Evolutionary conservation across 2,888 invertebrate genomes (phyloP).

Genomic region (Ormyrus pomaceus): DNA sequence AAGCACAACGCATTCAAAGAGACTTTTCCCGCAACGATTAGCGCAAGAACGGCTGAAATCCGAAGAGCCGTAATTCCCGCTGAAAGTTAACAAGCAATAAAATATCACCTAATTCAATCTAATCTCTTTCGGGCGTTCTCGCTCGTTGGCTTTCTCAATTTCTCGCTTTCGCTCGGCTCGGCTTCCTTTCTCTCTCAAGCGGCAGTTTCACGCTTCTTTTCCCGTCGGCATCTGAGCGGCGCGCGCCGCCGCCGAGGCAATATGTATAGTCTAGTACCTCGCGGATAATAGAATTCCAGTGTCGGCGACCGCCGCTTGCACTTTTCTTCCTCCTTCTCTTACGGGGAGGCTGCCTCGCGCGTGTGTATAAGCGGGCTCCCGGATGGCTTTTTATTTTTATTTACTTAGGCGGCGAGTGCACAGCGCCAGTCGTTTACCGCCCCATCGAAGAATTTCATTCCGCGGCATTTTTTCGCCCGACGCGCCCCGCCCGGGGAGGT

Average conservation of each 20-base stretch:
- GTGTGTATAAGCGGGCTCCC: neutral
- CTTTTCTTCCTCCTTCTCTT: neutral
- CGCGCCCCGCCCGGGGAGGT: slow-evolving; percentile 7
- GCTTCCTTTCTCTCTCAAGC: neutral
- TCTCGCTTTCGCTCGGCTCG: neutral
- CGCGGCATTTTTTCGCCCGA: slow-evolving; percentile 40
- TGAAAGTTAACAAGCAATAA: slow-evolving; percentile 6
- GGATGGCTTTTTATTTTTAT: slow-evolving; percentile 47
- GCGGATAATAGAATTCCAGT: slow-evolving; percentile 59
- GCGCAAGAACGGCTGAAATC: too few species aligned
- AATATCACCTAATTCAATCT: slow-evolving; percentile 22
- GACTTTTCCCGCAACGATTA: too few species aligned
- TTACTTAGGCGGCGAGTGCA: slow-evolving; percentile 28
- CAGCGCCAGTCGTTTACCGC: slow-evolving; percentile 39
- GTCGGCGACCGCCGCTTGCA: slow-evolving; percentile 39
- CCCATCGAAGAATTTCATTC: slow-evolving; percentile 58
- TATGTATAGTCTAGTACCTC: slow-evolving; percentile 21
- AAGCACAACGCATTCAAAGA: too few species aligned
- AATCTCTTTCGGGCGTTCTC: slow-evolving; percentile 4
- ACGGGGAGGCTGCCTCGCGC: neutral
- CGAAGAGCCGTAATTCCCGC: neutral
- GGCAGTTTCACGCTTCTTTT: slow-evolving; percentile 23
- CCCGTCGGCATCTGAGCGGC: slow-evolving; percentile 12
- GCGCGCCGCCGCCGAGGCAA: neutral
- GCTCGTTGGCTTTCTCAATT: neutral